A percentile compares a stretch with the other conserved stretches of the same genome.
phyloP scores from a whole-genome alignment of 2,797 vertebrate species.

The Lutjanus campechanus region DNA sequence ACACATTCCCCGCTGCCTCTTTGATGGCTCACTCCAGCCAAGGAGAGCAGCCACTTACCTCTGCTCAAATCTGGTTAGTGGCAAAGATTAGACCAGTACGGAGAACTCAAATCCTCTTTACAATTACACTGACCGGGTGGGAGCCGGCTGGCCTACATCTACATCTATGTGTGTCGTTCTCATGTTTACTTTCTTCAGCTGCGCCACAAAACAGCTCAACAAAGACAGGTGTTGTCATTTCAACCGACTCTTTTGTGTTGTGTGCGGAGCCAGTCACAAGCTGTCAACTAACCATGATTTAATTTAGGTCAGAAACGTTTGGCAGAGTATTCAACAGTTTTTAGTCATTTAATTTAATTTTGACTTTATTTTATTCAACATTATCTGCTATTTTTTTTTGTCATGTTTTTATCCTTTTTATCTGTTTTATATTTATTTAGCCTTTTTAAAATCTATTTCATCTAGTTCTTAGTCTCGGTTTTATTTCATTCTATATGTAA shows the following conservation, averaged over 20 bases:
- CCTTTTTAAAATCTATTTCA: too few species aligned
- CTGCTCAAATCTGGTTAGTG: slow-evolving; percentile 82
- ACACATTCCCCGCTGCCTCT: slow-evolving; percentile 71
- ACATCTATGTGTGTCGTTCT: slow-evolving; percentile 45
- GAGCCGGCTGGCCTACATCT: slow-evolving; percentile 71
- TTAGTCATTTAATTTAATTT: too few species aligned
- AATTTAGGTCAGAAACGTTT: not conserved
- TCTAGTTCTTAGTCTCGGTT: too few species aligned
- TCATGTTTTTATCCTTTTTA: too few species aligned
- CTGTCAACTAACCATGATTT: not conserved
- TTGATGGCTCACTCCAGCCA: slow-evolving; percentile 69
- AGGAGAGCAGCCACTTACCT: slow-evolving; percentile 76
- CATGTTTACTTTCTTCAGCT: slow-evolving; percentile 55
- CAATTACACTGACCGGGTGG: slow-evolving; percentile 59
- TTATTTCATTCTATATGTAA: too few species aligned
- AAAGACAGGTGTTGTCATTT: slow-evolving; percentile 32
- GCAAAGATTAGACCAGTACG: slow-evolving; percentile 80
- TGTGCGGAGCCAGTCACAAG: not conserved
- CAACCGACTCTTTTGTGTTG: not conserved
- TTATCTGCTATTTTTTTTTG: too few species aligned
- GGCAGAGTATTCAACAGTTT: not conserved
- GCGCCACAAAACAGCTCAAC: slow-evolving; percentile 38
- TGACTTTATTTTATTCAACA: too few species aligned
- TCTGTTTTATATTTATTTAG: too few species aligned
- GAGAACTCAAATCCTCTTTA: slow-evolving; percentile 82